These are phyloP conservation scores for Laothoe populi DNA, from an alignment of 2,888 invertebrate genomes.

Conservation along the genomic window DNA sequence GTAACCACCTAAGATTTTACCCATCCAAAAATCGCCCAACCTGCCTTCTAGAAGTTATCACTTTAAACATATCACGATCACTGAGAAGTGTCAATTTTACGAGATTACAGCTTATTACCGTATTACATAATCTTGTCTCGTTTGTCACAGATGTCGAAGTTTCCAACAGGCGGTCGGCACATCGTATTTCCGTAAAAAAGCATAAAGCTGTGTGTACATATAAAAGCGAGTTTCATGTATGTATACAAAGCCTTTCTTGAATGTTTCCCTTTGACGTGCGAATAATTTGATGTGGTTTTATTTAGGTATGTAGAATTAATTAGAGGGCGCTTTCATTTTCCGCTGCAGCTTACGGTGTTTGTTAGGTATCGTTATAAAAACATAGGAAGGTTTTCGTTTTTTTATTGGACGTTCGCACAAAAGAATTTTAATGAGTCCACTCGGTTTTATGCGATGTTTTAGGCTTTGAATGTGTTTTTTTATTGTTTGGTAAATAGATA, in stretches of 20 bases:
- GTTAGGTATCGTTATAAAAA: conserved; percentile 62
- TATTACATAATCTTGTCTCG: too few species aligned
- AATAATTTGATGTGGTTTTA: conserved; percentile 39
- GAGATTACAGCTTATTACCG: too few species aligned
- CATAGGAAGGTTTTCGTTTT: conserved; percentile 44
- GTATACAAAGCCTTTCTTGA: conserved; percentile 52
- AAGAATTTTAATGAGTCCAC: conserved; percentile 64
- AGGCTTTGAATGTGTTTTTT: conserved; percentile 19
- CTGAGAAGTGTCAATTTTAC: too few species aligned
- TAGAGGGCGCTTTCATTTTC: conserved; percentile 65
- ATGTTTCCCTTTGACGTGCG: conserved; percentile 47
- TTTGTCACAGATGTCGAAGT: too few species aligned
- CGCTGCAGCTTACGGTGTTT: conserved; percentile 47
- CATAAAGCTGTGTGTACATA: conserved; percentile 10
- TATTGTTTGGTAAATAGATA: conserved; percentile 21
- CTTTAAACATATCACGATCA: too few species aligned
- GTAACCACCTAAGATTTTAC: too few species aligned
- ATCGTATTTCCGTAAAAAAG: background rate
- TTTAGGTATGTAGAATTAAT: conserved; percentile 71
- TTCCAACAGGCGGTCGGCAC: too few species aligned
- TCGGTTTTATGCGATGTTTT: conserved; percentile 25
- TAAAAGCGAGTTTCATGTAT: background rate
- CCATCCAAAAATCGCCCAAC: too few species aligned
- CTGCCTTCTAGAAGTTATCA: too few species aligned
- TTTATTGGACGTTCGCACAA: conserved; percentile 52